A percentile compares a stretch with the other conserved stretches of the same genome.
Conservation (phyloP, 2,888 invertebrate species). For the Teleiodes luculella region DNA sequence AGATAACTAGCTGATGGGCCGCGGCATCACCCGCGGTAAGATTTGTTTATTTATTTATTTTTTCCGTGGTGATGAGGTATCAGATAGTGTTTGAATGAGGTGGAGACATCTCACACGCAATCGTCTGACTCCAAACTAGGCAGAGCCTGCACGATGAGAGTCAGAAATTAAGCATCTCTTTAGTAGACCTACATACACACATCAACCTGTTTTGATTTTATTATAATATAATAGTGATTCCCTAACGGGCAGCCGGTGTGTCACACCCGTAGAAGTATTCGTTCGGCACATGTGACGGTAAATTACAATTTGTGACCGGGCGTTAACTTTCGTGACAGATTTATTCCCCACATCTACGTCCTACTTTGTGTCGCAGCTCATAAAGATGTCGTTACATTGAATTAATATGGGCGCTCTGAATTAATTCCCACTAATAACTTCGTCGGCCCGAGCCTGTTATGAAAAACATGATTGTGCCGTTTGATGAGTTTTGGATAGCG, state of each 20-base stretch:
- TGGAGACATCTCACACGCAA: no score
- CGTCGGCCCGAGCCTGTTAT: slow-evolving; percentile 29
- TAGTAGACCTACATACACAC: no score
- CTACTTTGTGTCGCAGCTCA: slow-evolving; percentile 69
- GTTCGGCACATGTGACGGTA: slow-evolving; percentile 53
- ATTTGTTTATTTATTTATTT: no score
- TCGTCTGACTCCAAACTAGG: no score
- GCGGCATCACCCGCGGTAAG: no score
- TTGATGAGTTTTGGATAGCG: not conserved
- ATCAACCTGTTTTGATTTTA: no score
- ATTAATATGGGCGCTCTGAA: slow-evolving; percentile 61
- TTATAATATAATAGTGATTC: no score
- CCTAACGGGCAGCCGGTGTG: not conserved
- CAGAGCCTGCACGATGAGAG: no score
- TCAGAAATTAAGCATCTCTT: no score
- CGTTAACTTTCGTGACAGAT: slow-evolving; percentile 66
- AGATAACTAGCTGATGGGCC: no score
- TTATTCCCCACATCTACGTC: slow-evolving; percentile 66
- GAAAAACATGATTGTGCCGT: slow-evolving; percentile 10
- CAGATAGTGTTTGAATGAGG: no score
- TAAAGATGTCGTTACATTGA: slow-evolving; percentile 68
- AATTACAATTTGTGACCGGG: slow-evolving; percentile 70
- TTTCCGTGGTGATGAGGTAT: no score
- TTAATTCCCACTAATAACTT: slow-evolving; percentile 56
- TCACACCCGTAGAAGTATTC: slow-evolving; percentile 32